Percentiles rank a stretch among this genome's conserved stretches.
These are phyloP conservation scores for Apocheima hispidaria DNA, from an alignment of 2,888 invertebrate species.

Conservation along the genomic window DNA sequence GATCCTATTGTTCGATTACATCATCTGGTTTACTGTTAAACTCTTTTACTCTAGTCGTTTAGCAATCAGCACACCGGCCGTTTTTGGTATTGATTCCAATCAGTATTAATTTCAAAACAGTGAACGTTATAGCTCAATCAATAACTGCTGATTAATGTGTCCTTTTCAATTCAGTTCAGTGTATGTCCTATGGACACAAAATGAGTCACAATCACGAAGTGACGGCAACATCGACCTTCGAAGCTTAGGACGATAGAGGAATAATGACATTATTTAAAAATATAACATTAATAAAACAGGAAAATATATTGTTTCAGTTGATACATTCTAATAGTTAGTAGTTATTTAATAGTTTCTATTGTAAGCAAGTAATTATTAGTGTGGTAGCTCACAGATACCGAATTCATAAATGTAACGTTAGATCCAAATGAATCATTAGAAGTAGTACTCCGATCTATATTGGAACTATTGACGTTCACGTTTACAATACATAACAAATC, in stretches of 20 bases:
- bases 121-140: slow-evolving; percentile 21
- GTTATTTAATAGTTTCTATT: not conserved
- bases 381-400: not conserved
- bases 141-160: slow-evolving; percentile 24
- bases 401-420: slow-evolving; percentile 6
- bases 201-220: slow-evolving; percentile 27
- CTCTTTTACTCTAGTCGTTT: not conserved
- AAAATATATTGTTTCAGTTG: slow-evolving; percentile 8
- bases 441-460: slow-evolving; percentile 34
- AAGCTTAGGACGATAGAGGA: slow-evolving; percentile 9
- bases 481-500: slow-evolving; percentile 35
- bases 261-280: slow-evolving; percentile 16
- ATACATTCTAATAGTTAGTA: too few relatives aligned
- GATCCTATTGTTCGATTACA: slow-evolving; percentile 54
- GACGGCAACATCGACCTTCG: slow-evolving; percentile 27
- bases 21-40: slow-evolving; percentile 28
- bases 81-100: not conserved
- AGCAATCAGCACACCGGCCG: not conserved
- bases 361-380: not conserved
- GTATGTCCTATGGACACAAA: slow-evolving; percentile 21
- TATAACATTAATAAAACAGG: slow-evolving; percentile 13
- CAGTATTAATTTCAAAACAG: slow-evolving; percentile 20
- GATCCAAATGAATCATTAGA: slow-evolving; percentile 12
- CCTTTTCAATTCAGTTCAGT: slow-evolving; percentile 31
- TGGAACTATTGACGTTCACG: slow-evolving; percentile 40